Conservation (phyloP, 2,888 invertebrate genomes). For the Phaedon cochleariae region DNA sequence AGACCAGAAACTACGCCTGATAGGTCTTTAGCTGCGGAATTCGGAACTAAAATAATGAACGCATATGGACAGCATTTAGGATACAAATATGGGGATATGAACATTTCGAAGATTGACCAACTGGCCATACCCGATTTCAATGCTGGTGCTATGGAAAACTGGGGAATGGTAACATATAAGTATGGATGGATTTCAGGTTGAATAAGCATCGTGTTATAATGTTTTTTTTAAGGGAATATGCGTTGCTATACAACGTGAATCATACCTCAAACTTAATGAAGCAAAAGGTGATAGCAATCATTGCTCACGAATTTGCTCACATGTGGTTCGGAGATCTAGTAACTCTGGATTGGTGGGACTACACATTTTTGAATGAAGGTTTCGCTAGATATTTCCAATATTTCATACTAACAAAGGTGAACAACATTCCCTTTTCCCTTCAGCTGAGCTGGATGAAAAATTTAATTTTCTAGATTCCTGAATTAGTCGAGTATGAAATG, state of each 20-base stretch:
- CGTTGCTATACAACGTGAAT: constrained; percentile 63
- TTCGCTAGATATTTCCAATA: constrained; percentile 81
- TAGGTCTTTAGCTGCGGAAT: constrained; percentile 38
- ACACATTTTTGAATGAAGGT: constrained; percentile 78
- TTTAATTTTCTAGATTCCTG: constrained; percentile 14
- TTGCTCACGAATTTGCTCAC: constrained; percentile 82
- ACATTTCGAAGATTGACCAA: constrained; percentile 78
- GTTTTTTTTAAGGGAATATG: constrained; percentile 65
- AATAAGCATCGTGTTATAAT: not conserved
- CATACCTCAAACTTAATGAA: constrained; percentile 40
- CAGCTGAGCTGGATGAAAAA: not conserved
- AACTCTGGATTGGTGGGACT: constrained; percentile 79
- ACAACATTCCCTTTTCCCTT: constrained; percentile 58
- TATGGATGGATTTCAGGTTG: not conserved
- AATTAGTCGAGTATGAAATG: constrained; percentile 59
- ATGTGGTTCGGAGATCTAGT: constrained; percentile 85
- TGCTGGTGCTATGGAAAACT: constrained; percentile 88
- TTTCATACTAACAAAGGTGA: constrained; percentile 55
- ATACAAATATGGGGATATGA: constrained; percentile 34
- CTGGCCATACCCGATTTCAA: constrained; percentile 85
- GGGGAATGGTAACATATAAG: constrained; percentile 71
- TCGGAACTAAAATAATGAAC: constrained; percentile 38
- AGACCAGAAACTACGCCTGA: constrained; percentile 27
- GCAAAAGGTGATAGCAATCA: constrained; percentile 71
- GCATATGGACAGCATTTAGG: constrained; percentile 28